Base-by-base conservation (phyloP, 2,797 vertebrate species). In the Sparidentex hasta region DNA sequence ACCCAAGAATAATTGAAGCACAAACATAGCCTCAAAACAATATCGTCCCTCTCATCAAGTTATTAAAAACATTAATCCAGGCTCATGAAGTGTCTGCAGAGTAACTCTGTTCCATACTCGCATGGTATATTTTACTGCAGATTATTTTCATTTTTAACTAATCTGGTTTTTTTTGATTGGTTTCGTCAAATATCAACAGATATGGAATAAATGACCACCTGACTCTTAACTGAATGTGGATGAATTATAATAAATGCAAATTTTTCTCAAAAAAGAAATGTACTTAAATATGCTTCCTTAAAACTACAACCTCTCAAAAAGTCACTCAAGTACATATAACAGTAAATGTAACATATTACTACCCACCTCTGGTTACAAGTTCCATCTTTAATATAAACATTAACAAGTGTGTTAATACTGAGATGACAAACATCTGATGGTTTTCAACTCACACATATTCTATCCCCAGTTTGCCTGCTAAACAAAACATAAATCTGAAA, bases 401-500 rank as follows among this genome's bases (percentile, higher is more conserved):
- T 11, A 2, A 44, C 0, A 56, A 16, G 11, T 29, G 11, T 47
- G 13, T 27, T 13, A 51, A 17, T 51, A 17, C 0, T 48, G 7
- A 46, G 23, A 11, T 16, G 54, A 50, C 17, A 43, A 13, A 67
- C 38, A 41, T 55, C 13, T 27, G 27, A 8, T 47, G 18, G 44
- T 20, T 63, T 61, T 63, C 29, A 54, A 63, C 21, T 65, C 27
- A 9, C 4, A 11, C 58, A 66, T 52, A 21, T 33, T 21, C 9
- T 18, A n/a, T 6, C 20, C 2, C 65, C 3, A 51, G 27, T 66
- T 21, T 17, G 8, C 17, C 20, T 18, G 1, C 4, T 23, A 61
- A 46, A 54, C 54, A 54, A 54, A 62, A 62, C 18, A 21, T 11
- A 20, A 57, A 55, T 59, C 33, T 74, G 41, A 16, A 33, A 70